Percentiles rank a stretch among this genome's conserved stretches.
phyloP scores from a whole-genome alignment of 2,888 invertebrate species.

The Nemapogon koenigi region DNA sequence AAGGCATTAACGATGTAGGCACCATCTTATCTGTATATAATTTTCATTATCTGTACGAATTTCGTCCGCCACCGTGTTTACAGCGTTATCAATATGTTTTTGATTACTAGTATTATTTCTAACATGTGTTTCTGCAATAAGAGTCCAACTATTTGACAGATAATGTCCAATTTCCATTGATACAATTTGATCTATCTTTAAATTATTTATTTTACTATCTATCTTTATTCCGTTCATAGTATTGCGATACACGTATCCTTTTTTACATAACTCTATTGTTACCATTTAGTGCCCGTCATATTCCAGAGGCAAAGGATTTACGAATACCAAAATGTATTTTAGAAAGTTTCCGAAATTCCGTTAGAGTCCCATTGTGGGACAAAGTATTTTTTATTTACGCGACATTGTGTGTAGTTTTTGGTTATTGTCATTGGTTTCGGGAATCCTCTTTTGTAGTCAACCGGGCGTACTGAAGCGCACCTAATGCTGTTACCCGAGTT shows the following conservation, averaged over 20 bases:
- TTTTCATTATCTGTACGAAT: slow-evolving; percentile 3
- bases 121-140: background rate
- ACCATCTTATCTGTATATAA: slow-evolving; percentile 5
- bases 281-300: background rate
- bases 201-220: background rate
- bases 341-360: slow-evolving; percentile 27
- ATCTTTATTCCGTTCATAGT: background rate
- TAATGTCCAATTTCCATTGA: background rate
- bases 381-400: slow-evolving; percentile 25
- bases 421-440: slow-evolving; percentile 59
- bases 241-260: background rate
- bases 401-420: slow-evolving; percentile 45
- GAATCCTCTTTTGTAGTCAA: slow-evolving; percentile 57
- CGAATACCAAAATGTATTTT: slow-evolving; percentile 36
- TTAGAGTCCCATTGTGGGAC: slow-evolving; percentile 30
- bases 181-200: background rate
- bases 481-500: slow-evolving; percentile 28
- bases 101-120: slow-evolving; percentile 1
- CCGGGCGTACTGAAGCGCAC: slow-evolving; percentile 58
- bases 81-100: slow-evolving; percentile 2
- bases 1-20: background rate
- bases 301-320: slow-evolving; percentile 5
- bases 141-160: background rate
- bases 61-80: slow-evolving; percentile 1
- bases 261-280: background rate